Evolutionary conservation across 2,888 invertebrate species (phyloP).

Genomic region (Amiota minor): DNA sequence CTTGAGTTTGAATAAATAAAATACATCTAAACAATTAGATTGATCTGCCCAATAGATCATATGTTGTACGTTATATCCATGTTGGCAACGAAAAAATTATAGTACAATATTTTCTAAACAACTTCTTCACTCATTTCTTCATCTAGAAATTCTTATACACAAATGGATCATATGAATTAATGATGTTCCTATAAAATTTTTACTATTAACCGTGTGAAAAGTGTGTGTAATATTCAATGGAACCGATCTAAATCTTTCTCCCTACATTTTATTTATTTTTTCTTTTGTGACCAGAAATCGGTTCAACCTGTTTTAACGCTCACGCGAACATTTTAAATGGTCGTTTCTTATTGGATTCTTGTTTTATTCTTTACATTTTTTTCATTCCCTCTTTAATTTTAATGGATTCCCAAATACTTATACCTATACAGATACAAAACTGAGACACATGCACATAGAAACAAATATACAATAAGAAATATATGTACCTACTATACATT

Average conservation of each 20-base stretch:
- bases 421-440: background rate
- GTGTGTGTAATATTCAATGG: constrained; percentile 11
- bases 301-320: constrained; percentile 22
- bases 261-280: background rate
- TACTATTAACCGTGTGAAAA: background rate
- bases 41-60: too few relatives aligned
- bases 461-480: background rate
- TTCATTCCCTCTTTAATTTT: background rate
- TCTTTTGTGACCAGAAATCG: background rate
- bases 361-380: background rate
- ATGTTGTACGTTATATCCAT: too few relatives aligned
- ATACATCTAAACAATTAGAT: too few relatives aligned
- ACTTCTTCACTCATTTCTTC: too few relatives aligned
- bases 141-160: too few relatives aligned
- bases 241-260: too few relatives aligned
- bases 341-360: constrained; percentile 17
- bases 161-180: too few relatives aligned
- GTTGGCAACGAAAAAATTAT: too few relatives aligned
- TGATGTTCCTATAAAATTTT: too few relatives aligned
- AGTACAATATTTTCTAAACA: too few relatives aligned
- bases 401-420: background rate
- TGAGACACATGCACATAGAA: background rate
- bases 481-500: too few relatives aligned
- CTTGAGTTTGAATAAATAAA: too few relatives aligned
- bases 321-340: constrained; percentile 30